phyloP scores from a whole-genome alignment of 2,888 invertebrate genomes.

The Lymantria dispar region DNA sequence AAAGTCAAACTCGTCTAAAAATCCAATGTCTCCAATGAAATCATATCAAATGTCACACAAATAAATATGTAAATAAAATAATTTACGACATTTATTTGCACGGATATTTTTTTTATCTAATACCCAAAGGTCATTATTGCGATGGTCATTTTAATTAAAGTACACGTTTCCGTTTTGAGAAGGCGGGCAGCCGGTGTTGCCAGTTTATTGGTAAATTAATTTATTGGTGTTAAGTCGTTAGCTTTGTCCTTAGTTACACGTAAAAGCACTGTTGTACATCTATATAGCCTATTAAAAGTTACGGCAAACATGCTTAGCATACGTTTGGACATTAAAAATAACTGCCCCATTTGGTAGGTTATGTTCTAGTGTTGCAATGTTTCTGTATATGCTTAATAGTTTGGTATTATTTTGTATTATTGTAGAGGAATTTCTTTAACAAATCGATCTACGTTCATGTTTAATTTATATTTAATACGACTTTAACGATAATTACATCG shows the following conservation, averaged over 20 bases:
- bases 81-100: constrained; percentile 30
- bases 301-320: constrained; percentile 47
- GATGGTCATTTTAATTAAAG: constrained; percentile 42
- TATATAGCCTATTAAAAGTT: constrained; percentile 49
- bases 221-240: constrained; percentile 48
- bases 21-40: not conserved
- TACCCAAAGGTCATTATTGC: constrained; percentile 37
- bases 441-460: not conserved
- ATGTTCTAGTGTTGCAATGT: constrained; percentile 30
- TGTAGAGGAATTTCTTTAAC: constrained; percentile 12
- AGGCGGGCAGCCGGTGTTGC: constrained; percentile 16
- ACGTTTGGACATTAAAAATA: constrained; percentile 47
- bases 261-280: constrained; percentile 43
- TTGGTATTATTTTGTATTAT: constrained; percentile 13
- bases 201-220: constrained; percentile 53
- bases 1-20: too few relatives aligned
- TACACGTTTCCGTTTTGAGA: constrained; percentile 36
- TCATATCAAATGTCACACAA: constrained; percentile 26
- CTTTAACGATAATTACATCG: not conserved
- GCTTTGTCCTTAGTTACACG: constrained; percentile 42
- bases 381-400: constrained; percentile 27
- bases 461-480: not conserved
- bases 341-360: constrained; percentile 34
- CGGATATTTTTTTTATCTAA: constrained; percentile 29
- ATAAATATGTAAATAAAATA: constrained; percentile 22